Conservation (phyloP, 2,797 vertebrate species). For the Limosa lapponica region DNA sequence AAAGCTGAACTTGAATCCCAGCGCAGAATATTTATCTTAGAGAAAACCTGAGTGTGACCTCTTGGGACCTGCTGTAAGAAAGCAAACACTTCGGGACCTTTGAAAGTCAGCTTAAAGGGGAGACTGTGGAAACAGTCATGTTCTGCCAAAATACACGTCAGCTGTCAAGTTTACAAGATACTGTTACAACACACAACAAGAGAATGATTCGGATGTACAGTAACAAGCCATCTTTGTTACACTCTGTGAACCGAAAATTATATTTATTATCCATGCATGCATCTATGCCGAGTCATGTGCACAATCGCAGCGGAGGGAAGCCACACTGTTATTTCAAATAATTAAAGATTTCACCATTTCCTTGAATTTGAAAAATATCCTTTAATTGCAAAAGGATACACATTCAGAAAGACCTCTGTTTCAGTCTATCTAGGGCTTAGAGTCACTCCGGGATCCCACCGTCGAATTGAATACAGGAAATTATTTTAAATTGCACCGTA, state of each 20-base stretch:
- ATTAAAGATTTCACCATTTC: neutral
- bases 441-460: neutral
- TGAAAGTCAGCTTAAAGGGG: slow-evolving; percentile 56
- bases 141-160: slow-evolving; percentile 54
- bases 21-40: neutral
- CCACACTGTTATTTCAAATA: neutral
- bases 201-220: neutral
- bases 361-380: neutral
- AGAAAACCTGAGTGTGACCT: slow-evolving; percentile 19
- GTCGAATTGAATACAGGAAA: neutral
- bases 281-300: neutral
- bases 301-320: neutral
- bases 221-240: slow-evolving; percentile 42
- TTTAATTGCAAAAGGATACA: neutral
- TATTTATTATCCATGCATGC: neutral
- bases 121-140: slow-evolving; percentile 35
- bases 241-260: neutral
- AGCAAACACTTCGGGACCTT: slow-evolving; percentile 58
- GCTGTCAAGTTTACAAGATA: slow-evolving; percentile 51
- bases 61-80: slow-evolving; percentile 22
- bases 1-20: slow-evolving; percentile 7
- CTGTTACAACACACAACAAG: slow-evolving; percentile 42
- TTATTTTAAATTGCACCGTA: neutral
- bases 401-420: neutral
- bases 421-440: neutral